phyloP scores from a whole-genome alignment of 2,888 invertebrate species.

The Podotricha telesiphe region DNA sequence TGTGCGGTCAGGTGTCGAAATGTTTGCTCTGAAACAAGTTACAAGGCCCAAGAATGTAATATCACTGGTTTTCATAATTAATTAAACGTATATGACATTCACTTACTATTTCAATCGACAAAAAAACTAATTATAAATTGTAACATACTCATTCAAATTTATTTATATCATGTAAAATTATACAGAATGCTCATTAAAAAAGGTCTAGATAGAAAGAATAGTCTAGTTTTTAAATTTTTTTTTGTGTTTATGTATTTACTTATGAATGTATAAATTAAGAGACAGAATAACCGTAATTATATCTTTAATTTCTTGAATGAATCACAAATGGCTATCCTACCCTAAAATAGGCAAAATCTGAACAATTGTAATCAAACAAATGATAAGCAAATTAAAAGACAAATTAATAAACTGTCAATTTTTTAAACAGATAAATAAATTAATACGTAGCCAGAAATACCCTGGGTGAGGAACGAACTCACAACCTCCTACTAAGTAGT shows the following conservation, averaged over 20 bases:
- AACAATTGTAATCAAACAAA: too few relatives aligned
- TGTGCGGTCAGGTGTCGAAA: constrained; percentile 51
- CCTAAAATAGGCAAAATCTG: too few relatives aligned
- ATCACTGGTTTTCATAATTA: constrained; percentile 42
- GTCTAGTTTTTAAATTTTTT: neutral
- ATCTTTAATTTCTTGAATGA: neutral
- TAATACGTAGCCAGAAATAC: neutral
- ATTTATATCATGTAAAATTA: neutral
- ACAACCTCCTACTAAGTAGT: neutral
- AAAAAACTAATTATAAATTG: constrained; percentile 15
- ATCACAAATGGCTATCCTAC: neutral
- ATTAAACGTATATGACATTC: constrained; percentile 35
- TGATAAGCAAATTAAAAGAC: neutral
- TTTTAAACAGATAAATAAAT: too few relatives aligned
- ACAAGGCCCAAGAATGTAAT: constrained; percentile 43
- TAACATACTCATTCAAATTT: neutral
- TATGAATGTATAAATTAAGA: neutral
- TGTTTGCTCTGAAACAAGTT: constrained; percentile 48
- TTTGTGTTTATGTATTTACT: neutral
- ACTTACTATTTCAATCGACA: constrained; percentile 23
- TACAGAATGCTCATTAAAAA: too few relatives aligned
- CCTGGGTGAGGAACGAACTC: too few relatives aligned
- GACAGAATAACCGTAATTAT: too few relatives aligned
- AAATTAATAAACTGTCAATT: too few relatives aligned
- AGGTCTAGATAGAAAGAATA: too few relatives aligned